Conservation (phyloP, 2,797 vertebrate species). For the Lagorchestes hirsutus region DNA sequence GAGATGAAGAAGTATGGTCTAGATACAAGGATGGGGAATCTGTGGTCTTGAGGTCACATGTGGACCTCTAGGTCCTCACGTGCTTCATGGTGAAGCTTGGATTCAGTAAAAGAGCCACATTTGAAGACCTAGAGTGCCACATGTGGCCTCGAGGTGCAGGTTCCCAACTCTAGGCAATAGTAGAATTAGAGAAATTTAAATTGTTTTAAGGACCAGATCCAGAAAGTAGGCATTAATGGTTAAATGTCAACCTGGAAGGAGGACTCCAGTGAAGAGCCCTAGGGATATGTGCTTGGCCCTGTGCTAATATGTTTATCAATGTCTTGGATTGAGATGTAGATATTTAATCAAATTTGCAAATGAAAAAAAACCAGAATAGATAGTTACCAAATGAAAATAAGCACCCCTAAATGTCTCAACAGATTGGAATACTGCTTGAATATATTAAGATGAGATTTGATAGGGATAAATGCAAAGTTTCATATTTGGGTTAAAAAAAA, state of each 20-base stretch:
- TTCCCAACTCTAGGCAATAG: neutral
- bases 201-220: neutral
- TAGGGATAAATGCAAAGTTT: neutral
- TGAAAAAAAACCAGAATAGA: neutral
- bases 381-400: neutral
- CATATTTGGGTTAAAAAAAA: neutral
- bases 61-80: no score
- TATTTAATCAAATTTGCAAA: neutral
- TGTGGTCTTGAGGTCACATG: no score
- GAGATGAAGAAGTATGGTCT: neutral
- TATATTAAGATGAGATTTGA: neutral
- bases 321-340: neutral
- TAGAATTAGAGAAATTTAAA: neutral
- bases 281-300: neutral
- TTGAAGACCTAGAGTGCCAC: no score
- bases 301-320: neutral
- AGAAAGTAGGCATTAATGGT: neutral
- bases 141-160: no score
- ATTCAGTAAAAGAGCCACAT: no score
- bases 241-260: neutral
- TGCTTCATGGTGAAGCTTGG: no score
- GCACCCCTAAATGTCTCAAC: neutral
- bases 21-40: neutral
- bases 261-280: neutral
- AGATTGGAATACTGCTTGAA: neutral